Conservation (phyloP, 2,113 vertebrate species). For the Peromyscus polionotus region DNA sequence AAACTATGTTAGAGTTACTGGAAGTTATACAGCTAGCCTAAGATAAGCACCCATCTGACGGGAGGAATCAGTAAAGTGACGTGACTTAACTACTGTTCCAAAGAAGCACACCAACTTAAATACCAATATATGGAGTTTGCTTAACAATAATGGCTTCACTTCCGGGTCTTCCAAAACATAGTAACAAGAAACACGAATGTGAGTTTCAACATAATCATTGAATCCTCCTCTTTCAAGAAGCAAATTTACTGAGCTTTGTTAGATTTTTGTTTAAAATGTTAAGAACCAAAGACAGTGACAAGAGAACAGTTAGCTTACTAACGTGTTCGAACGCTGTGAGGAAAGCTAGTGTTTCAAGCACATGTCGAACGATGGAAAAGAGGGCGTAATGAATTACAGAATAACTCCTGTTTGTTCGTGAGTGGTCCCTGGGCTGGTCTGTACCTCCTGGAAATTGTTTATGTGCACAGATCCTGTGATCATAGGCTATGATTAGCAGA, state of each 20-base stretch:
- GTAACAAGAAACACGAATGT: neutral
- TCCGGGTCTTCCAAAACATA: neutral
- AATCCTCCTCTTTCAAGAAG: constrained; percentile 20
- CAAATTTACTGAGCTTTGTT: neutral
- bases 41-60: constrained; percentile 45
- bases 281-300: constrained; percentile 38
- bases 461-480: constrained; percentile 76
- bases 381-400: constrained; percentile 74
- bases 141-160: neutral
- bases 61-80: constrained; percentile 16
- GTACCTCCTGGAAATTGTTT: constrained; percentile 81
- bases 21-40: neutral
- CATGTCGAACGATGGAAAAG: constrained; percentile 65
- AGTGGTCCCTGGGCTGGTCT: constrained; percentile 70
- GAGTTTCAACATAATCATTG: neutral
- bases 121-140: neutral
- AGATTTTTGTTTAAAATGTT: neutral
- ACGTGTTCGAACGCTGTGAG: constrained; percentile 51
- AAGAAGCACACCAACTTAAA: constrained; percentile 38
- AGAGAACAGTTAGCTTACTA: constrained; percentile 1
- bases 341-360: constrained; percentile 72
- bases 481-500: constrained; percentile 85
- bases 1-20: constrained; percentile 32
- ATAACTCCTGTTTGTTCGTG: constrained; percentile 36
- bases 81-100: neutral